Percentiles rank a stretch among this genome's conserved stretches.
phyloP scores from a whole-genome alignment of 2,888 invertebrate species.

The Augochlorella aurata region DNA sequence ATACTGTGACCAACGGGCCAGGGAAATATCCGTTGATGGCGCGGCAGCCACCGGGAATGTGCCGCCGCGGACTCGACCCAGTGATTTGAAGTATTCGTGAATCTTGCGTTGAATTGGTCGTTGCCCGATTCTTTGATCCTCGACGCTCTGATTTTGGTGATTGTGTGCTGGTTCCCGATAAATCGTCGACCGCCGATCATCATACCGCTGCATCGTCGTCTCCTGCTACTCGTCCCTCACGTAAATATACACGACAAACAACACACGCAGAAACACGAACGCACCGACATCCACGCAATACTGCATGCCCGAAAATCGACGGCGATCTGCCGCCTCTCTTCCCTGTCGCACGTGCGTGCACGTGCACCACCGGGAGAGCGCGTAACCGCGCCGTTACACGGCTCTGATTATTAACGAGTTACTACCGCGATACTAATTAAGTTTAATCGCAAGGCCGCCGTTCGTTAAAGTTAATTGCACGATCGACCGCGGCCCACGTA shows the following conservation, averaged over 20 bases:
- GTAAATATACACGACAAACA: slow-evolving; percentile 63
- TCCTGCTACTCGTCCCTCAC: slow-evolving; percentile 49
- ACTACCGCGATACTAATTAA: slow-evolving; percentile 80
- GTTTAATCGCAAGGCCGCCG: slow-evolving; percentile 80
- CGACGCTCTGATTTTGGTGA: slow-evolving; percentile 32
- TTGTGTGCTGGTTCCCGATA: slow-evolving; percentile 46
- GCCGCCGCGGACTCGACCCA: slow-evolving; percentile 31
- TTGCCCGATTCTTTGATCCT: not conserved
- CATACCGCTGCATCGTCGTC: slow-evolving; percentile 20
- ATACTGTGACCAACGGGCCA: slow-evolving; percentile 28
- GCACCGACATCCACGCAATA: not conserved
- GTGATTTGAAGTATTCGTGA: slow-evolving; percentile 45
- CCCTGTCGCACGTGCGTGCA: slow-evolving; percentile 35
- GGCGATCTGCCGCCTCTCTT: not conserved
- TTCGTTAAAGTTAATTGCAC: slow-evolving; percentile 81
- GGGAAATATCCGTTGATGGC: not conserved
- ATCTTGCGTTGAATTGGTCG: slow-evolving; percentile 22
- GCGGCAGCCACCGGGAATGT: slow-evolving; percentile 28
- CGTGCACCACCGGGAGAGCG: slow-evolving; percentile 33
- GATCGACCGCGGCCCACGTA: slow-evolving; percentile 76
- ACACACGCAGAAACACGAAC: slow-evolving; percentile 12
- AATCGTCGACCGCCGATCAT: slow-evolving; percentile 20
- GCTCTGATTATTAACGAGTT: slow-evolving; percentile 79
- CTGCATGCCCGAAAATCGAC: slow-evolving; percentile 26
- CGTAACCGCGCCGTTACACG: slow-evolving; percentile 51